These are phyloP conservation scores for Melanotaenia pygmaea DNA, from an alignment of 2,797 vertebrate species.

Conservation along the genomic window DNA sequence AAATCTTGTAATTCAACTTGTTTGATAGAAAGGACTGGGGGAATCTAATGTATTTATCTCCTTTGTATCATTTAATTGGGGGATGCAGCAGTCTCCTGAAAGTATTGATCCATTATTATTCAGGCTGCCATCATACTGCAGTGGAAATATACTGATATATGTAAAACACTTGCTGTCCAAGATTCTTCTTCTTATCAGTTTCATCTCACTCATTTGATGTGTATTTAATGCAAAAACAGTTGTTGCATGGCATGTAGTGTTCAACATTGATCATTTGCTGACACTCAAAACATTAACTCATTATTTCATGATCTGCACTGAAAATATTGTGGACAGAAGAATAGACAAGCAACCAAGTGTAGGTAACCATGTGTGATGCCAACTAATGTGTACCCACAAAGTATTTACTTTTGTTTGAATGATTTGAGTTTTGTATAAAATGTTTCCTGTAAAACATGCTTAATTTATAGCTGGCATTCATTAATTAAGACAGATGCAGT, in stretches of 20 bases:
- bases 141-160: constrained; percentile 31
- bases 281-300: constrained; percentile 62
- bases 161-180: constrained; percentile 26
- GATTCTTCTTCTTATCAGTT: constrained; percentile 12
- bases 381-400: too few species aligned
- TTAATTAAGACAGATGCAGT: too few species aligned
- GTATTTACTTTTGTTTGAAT: too few species aligned
- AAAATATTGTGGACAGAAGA: constrained; percentile 71
- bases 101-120: constrained; percentile 32
- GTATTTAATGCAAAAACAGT: constrained; percentile 48
- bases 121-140: constrained; percentile 28
- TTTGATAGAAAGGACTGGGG: constrained; percentile 28
- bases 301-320: constrained; percentile 74
- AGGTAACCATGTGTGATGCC: neutral
- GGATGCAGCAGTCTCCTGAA: constrained; percentile 28
- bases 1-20: constrained; percentile 38
- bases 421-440: too few species aligned
- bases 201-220: constrained; percentile 53
- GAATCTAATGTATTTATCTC: constrained; percentile 39
- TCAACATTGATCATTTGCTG: constrained; percentile 71
- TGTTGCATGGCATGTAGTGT: constrained; percentile 60
- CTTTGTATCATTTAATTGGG: constrained; percentile 55
- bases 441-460: too few species aligned
- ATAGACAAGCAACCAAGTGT: constrained; percentile 65
- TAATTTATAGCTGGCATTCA: too few species aligned